A percentile compares a stretch with the other conserved stretches of the same genome.
Conservation (phyloP, 2,888 invertebrate genomes). For the Ormyrus thymus region DNA sequence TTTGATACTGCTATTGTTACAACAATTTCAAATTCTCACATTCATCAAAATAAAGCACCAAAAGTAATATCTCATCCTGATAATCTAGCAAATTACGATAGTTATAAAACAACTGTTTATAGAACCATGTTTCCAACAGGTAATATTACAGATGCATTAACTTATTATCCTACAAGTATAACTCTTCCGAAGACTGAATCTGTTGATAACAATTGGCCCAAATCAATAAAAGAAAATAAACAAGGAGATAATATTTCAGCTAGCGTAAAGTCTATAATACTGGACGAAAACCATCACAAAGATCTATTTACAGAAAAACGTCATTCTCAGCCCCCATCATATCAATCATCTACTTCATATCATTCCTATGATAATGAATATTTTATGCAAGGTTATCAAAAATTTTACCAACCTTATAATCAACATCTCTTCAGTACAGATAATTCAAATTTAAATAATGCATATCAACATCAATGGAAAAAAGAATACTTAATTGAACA, state of each 20-base stretch:
- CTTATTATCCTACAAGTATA: constrained; percentile 86
- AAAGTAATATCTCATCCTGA: constrained; percentile 74
- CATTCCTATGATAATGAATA: constrained; percentile 69
- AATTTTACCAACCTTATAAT: constrained; percentile 68
- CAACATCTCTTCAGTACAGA: constrained; percentile 65
- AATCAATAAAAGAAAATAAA: constrained; percentile 77
- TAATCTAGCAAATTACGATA: constrained; percentile 78
- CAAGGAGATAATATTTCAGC: constrained; percentile 79
- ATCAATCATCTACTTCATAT: constrained; percentile 67
- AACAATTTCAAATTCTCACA: constrained; percentile 70
- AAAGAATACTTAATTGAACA: constrained; percentile 5
- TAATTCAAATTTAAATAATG: constrained; percentile 4
- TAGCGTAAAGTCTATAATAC: constrained; percentile 68
- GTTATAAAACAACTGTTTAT: constrained; percentile 80
- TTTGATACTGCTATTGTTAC: constrained; percentile 70
- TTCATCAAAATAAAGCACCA: constrained; percentile 64
- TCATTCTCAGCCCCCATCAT: constrained; percentile 69
- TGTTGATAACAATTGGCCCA: constrained; percentile 79
- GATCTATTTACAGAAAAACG: constrained; percentile 68
- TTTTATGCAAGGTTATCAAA: constrained; percentile 70
- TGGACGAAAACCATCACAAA: constrained; percentile 69
- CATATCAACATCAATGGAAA: constrained; percentile 16
- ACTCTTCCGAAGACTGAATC: constrained; percentile 78
- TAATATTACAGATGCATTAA: constrained; percentile 85
- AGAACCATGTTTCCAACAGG: constrained; percentile 84